phyloP scores from a whole-genome alignment of 1,140 invertebrate species.

The Drosophila tani region DNA sequence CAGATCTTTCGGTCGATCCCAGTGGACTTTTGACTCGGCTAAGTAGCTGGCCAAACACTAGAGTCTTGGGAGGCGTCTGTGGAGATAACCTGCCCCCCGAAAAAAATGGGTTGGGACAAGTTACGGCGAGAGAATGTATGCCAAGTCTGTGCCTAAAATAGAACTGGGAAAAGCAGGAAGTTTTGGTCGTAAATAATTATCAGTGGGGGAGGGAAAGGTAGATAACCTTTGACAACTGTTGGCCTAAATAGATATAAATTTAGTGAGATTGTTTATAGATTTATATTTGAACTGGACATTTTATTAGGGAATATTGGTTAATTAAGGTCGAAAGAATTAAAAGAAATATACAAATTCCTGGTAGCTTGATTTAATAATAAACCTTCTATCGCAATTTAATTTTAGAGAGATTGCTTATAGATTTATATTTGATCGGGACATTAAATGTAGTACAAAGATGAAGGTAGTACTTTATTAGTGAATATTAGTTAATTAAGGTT shows the following conservation, averaged over 20 bases:
- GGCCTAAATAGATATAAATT: neutral
- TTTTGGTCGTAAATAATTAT: constrained; percentile 8
- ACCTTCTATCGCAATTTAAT: no score
- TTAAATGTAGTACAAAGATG: no score
- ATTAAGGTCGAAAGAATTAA: no score
- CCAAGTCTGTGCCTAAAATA: constrained; percentile 26
- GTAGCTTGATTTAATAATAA: no score
- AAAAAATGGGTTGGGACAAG: constrained; percentile 2
- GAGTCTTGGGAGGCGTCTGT: constrained; percentile 22
- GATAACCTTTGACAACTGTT: neutral
- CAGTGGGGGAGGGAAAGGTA: neutral
- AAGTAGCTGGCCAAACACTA: constrained; percentile 46
- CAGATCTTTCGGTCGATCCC: constrained; percentile 34
- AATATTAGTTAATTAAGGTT: no score
- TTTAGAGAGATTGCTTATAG: neutral
- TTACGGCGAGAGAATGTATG: constrained; percentile 1
- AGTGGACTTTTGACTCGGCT: constrained; percentile 44
- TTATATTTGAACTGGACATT: no score
- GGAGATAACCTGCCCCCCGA: constrained; percentile 8
- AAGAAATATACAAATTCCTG: no score
- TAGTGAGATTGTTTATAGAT: neutral
- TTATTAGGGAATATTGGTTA: no score
- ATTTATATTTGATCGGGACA: no score
- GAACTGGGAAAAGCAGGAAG: constrained; percentile 1
- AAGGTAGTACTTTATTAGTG: no score